Evolutionary conservation across 2,797 vertebrate genomes (phyloP), one percentile per base, ranked within the genome.

Genomic region (Pseudomugil gertrudae): DNA sequence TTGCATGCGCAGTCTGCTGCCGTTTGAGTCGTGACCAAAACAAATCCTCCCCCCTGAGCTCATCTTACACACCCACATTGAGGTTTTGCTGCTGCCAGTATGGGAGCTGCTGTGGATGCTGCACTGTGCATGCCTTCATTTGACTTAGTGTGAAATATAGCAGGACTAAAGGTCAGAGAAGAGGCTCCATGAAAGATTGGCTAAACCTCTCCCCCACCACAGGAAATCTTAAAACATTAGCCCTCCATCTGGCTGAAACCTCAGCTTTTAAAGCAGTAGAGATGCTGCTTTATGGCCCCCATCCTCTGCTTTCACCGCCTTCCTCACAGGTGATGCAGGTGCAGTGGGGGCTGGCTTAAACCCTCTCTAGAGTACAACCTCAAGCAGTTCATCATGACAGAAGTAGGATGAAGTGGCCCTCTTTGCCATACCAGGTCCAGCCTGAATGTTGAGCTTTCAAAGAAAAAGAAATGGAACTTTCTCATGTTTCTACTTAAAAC

Each of bases 21-120:
- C 52, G 48, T 50, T 50, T 61, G 73, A 88, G 87, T 90, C 86
- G 87, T 90, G 89, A 91, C 89, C 66, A 78, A 70, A 84, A 72
- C 77, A 73, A 33, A 67, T 74, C 56, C 78, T 79, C 76, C 61
- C 63, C 69, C 75, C 60, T 54, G 55, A 73, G 84, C 78, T 70
- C 11, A 35, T 69, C 80, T 71, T 77, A 33, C 72, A 78, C 81
- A 79, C 86, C 80, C 86, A 85, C 86, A 72, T 63, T 27, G 45
- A 75, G 57, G 43, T 56, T 70, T 66, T 55, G 57, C 63, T 68
- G 62, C 64, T 69, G 68, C 67, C 45, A 43, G 59, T 15, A 63
- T 29, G 72, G 43, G 54, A 74, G 54, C 73, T 66, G 70, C 74
- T 53, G 57, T 62, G 8, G 50, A 26, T 38, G 24, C 47, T 62